Evolutionary conservation across 1,140 invertebrate genomes (phyloP).

Genomic region (Gerris buenoi): DNA sequence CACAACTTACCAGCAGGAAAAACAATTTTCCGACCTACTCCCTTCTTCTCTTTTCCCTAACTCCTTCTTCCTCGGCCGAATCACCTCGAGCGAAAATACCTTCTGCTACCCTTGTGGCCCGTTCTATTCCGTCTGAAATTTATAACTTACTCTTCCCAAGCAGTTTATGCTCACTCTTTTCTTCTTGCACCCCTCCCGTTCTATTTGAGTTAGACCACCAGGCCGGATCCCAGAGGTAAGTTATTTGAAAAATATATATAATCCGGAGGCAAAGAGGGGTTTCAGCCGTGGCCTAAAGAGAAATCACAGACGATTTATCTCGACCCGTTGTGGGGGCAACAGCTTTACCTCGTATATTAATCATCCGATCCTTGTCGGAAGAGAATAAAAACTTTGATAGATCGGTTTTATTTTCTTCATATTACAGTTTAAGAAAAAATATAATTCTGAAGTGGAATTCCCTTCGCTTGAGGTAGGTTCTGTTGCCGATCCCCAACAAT

Average conservation of each 20-base stretch:
- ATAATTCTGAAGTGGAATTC: too few species aligned
- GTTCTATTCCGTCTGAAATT: not conserved
- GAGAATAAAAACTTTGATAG: not conserved
- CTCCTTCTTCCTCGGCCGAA: not conserved
- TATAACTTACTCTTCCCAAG: not conserved
- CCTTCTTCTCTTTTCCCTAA: too few species aligned
- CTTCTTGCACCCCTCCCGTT: not conserved
- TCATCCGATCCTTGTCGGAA: not conserved
- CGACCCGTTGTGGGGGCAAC: not conserved
- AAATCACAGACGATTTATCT: not conserved
- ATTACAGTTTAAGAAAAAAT: not conserved
- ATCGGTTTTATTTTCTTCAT: not conserved
- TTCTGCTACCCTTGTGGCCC: not conserved
- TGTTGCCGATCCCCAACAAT: too few species aligned
- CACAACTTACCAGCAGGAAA: constrained; percentile 56
- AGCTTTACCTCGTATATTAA: not conserved
- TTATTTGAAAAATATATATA: not conserved
- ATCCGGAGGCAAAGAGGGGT: not conserved
- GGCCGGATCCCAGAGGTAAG: not conserved
- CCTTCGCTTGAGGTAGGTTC: too few species aligned
- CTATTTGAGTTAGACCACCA: not conserved
- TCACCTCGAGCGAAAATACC: not conserved
- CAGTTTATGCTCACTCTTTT: not conserved
- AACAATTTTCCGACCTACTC: not conserved
- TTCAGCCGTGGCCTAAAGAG: not conserved